Conservation (phyloP, 2,888 invertebrate genomes). For the Heteropelma amictum region DNA sequence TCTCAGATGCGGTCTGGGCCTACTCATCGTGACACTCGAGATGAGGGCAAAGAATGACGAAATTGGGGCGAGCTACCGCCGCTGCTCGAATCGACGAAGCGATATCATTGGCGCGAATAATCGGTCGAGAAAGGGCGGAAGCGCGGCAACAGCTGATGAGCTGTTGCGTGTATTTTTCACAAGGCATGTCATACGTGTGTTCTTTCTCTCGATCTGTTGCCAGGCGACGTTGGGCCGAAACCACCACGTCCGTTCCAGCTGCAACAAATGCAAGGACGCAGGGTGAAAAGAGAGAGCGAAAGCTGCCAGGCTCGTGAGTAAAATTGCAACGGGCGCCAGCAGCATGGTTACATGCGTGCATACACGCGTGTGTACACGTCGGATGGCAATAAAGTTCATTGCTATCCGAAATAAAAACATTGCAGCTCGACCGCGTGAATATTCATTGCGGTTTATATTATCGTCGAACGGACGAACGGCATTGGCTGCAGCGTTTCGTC, state of each 20-base stretch:
- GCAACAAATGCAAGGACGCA: slow-evolving; percentile 6
- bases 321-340: slow-evolving; percentile 23
- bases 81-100: too few relatives aligned
- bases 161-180: slow-evolving; percentile 24
- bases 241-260: slow-evolving; percentile 32
- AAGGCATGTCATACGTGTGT: too few relatives aligned
- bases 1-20: too few relatives aligned
- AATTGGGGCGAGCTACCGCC: too few relatives aligned
- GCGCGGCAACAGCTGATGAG: slow-evolving; percentile 58
- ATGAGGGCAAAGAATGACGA: too few relatives aligned
- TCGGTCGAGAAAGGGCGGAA: slow-evolving; percentile 53
- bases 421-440: neutral
- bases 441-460: slow-evolving; percentile 3
- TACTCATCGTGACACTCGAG: too few relatives aligned
- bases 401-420: slow-evolving; percentile 13
- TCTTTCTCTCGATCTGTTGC: slow-evolving; percentile 35
- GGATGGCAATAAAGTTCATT: slow-evolving; percentile 20
- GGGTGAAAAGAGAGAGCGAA: slow-evolving; percentile 21
- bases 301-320: slow-evolving; percentile 8
- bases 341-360: neutral
- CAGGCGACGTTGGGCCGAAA: slow-evolving; percentile 32
- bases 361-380: neutral
- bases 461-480: too few relatives aligned
- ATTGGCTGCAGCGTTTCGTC: too few relatives aligned
- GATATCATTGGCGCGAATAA: too few relatives aligned